phyloP scores from a whole-genome alignment of 2,888 invertebrate genomes.

The Frankliniella fusca region DNA sequence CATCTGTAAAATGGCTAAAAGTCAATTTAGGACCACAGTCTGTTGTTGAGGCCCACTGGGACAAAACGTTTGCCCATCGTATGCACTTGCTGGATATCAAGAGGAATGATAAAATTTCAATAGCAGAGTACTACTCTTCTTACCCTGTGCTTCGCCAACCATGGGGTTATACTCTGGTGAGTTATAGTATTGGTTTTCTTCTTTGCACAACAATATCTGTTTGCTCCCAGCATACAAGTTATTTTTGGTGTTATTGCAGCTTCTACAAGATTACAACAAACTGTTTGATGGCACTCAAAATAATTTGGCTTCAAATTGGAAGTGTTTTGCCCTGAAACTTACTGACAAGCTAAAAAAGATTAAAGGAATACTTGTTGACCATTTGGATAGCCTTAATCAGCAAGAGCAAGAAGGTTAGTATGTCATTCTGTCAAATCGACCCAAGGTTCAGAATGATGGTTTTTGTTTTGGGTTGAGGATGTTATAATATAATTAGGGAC shows the following conservation, averaged over 20 bases:
- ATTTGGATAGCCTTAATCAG: neutral
- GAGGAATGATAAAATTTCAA: neutral
- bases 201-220: neutral
- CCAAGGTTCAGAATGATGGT: no score
- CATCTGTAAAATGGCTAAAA: neutral
- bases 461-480: no score
- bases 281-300: neutral
- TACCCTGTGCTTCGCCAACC: neutral
- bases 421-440: neutral
- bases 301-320: neutral
- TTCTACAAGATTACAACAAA: neutral
- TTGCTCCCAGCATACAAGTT: neutral
- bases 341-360: neutral
- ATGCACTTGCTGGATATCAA: neutral
- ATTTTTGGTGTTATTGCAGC: neutral
- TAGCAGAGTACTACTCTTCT: neutral
- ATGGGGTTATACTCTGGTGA: neutral
- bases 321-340: no score
- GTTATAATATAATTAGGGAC: no score
- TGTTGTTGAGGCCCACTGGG: neutral
- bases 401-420: neutral
- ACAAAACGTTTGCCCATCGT: neutral
- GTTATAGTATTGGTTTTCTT: neutral
- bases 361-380: neutral
- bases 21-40: neutral